phyloP scores from a whole-genome alignment of 1,140 invertebrate species.

The Drosophila repletoides region DNA sequence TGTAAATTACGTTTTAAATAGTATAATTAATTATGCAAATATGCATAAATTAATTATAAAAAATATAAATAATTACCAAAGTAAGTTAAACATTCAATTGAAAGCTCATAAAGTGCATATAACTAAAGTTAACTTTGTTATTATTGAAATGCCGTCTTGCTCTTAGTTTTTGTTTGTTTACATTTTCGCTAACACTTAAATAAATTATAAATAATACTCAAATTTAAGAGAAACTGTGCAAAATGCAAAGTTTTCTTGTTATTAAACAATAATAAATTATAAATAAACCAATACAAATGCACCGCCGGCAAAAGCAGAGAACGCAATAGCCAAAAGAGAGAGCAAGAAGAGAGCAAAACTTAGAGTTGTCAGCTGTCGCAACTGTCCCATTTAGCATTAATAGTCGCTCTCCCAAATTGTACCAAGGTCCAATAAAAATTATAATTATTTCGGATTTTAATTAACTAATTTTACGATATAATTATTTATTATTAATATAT shows the following conservation, averaged over 20 bases:
- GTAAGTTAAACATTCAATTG: neutral
- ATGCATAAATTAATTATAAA: neutral
- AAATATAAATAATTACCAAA: neutral
- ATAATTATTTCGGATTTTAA: too few species aligned
- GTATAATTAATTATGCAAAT: neutral
- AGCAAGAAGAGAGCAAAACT: neutral
- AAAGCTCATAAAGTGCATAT: neutral
- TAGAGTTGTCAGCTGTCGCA: slow-evolving; percentile 57
- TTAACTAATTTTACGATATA: too few species aligned
- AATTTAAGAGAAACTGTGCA: neutral
- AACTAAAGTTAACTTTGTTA: too few species aligned
- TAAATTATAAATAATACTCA: neutral
- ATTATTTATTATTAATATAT: too few species aligned
- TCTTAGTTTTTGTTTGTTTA: too few species aligned
- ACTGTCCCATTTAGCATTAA: too few species aligned
- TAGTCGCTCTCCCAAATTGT: too few species aligned
- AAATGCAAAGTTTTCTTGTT: slow-evolving; percentile 5
- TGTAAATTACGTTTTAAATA: neutral
- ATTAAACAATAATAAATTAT: slow-evolving; percentile 56
- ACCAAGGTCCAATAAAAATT: too few species aligned
- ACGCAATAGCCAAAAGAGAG: slow-evolving; percentile 8
- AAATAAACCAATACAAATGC: slow-evolving; percentile 67
- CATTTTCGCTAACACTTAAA: too few species aligned
- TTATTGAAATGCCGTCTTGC: too few species aligned
- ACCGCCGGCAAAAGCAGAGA: slow-evolving; percentile 72